Percentiles rank a stretch among this genome's conserved stretches.
Evolutionary conservation across 2,888 invertebrate species (phyloP).

Genomic region (Nephrotoma appendiculata): DNA sequence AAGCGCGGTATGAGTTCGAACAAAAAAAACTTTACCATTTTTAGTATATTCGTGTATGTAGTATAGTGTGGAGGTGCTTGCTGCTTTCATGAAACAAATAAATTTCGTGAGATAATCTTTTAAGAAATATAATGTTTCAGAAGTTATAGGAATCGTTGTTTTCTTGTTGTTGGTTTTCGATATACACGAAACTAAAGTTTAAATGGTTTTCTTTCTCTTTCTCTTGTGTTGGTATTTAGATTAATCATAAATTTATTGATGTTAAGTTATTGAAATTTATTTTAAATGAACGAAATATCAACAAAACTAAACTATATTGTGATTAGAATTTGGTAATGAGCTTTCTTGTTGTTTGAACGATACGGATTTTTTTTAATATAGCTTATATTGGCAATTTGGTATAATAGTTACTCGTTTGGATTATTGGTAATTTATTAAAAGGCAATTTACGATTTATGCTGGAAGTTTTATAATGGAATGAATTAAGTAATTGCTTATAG

Average conservation of each 20-base stretch:
- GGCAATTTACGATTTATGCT: not conserved
- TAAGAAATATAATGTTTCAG: not conserved
- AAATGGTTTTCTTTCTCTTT: not conserved
- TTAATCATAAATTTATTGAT: not conserved
- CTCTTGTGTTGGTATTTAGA: not conserved
- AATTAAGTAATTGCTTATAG: too few relatives aligned
- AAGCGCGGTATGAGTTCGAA: not conserved
- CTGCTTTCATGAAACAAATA: not conserved
- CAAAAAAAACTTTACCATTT: not conserved
- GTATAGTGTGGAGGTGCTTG: not conserved
- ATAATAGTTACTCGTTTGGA: too few relatives aligned
- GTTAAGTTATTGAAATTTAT: not conserved
- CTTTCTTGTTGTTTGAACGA: not conserved
- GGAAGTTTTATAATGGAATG: not conserved
- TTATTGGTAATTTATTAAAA: not conserved
- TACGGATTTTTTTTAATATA: not conserved
- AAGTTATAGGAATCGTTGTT: not conserved
- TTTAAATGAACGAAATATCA: not conserved
- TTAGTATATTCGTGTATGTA: not conserved
- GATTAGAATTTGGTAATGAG: not conserved
- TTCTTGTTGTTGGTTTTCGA: not conserved
- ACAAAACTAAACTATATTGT: not conserved
- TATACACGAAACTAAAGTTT: not conserved
- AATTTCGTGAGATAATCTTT: not conserved
- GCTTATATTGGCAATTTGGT: not conserved